Evolutionary conservation across 23 tunicate genomes (phyloP), one percentile per base, ranked within the genome.

Genomic region (Ciona savignyi): DNA sequence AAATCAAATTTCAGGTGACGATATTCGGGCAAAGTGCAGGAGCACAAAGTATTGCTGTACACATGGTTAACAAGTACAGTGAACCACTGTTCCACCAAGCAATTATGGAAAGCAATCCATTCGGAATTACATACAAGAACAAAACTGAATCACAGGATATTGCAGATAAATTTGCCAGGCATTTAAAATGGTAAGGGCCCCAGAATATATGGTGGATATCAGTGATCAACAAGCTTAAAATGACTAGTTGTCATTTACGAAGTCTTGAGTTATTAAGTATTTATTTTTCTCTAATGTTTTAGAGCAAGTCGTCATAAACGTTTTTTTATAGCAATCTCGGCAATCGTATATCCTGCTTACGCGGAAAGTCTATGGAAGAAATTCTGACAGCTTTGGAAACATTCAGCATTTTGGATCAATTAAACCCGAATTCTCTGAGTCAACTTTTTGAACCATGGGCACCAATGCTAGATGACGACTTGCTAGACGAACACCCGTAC

Each of bases 11-110:
- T 19, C 65, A 87, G 95, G 95, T 87, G 2, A 87, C 95, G 29
- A 34, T 87, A 26, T 87, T 87, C 29, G 95, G 95, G 1, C 86
- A 87, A 71, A 87, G 95, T 66, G 95, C 95, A 0, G 95, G 95
- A 11, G 95, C 82, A 1, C 95, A 87, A 49, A 87, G 95, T 60
- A 73, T 80, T n/a, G 82, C 86, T 0, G 82, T 81, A 22, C 86
- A 78, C 27, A 70, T 87, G 68, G 74, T 81, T 0, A 81, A 81
- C 81, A 67, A 71, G 6, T 26, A 64, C 29, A 76, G 80, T 29
- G 78, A 69, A 4, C 70, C 79, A 25, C 69, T 87, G 25, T 87
- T 87, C 62, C 78, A 87, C 2, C 67, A 70, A 49, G 95, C 85
- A 3, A 75, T 87, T 1, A 29, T 81, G 64, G 72, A 87, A 51